Conservation (phyloP, 2,888 invertebrate species). For the Leptinotarsa juncta region DNA sequence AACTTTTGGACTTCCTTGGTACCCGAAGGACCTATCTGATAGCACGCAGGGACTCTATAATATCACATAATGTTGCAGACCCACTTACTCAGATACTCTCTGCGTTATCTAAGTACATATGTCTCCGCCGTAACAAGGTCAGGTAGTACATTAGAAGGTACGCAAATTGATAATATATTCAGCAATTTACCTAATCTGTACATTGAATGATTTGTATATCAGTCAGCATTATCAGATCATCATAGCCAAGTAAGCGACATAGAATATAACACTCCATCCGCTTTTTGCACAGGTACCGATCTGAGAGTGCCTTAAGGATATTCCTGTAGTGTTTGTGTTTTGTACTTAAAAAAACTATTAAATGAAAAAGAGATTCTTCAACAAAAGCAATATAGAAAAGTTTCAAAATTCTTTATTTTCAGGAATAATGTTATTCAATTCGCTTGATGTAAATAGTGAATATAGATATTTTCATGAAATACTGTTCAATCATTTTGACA, state of each 20-base stretch:
- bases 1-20: neutral
- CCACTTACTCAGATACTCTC: neutral
- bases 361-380: neutral
- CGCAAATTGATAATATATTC: conserved; percentile 8
- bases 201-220: neutral
- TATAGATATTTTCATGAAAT: too few relatives aligned
- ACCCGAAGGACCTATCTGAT: neutral
- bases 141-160: neutral
- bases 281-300: too few relatives aligned
- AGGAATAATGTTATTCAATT: too few relatives aligned
- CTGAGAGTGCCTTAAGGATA: too few relatives aligned
- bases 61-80: neutral
- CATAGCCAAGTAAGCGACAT: neutral
- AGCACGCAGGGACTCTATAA: neutral
- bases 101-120: neutral
- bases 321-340: too few relatives aligned
- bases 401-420: too few relatives aligned
- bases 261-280: neutral
- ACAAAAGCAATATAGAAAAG: neutral
- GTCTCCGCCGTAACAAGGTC: neutral
- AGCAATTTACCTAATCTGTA: neutral
- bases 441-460: too few relatives aligned
- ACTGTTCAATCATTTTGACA: too few relatives aligned
- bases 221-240: conserved; percentile 13
- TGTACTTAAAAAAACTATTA: neutral